These are phyloP conservation scores for Lepidurus packardi DNA, from an alignment of 1,140 invertebrate genomes.

Conservation along the genomic window DNA sequence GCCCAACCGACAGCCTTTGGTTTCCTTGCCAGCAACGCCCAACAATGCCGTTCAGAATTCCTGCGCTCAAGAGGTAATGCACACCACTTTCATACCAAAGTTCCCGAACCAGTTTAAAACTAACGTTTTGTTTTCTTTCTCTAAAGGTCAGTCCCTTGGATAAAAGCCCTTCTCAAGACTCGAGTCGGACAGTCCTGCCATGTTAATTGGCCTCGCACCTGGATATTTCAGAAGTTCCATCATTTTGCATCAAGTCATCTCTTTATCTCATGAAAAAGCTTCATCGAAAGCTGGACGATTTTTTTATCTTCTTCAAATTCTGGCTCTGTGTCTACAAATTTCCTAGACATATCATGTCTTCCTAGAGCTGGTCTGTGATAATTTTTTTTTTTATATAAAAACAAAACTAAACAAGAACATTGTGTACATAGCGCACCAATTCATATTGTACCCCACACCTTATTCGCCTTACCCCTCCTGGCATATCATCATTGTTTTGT, in stretches of 20 bases:
- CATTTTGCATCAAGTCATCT: neutral
- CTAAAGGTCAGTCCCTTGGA: conserved; percentile 1
- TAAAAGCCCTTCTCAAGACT: neutral
- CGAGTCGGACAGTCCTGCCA: neutral
- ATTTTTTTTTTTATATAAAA: neutral
- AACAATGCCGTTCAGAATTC: conserved; percentile 16
- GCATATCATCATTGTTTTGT: too few species aligned
- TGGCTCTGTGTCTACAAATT: neutral
- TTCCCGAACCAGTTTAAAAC: neutral
- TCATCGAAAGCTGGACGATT: neutral
- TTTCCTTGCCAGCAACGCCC: conserved; percentile 20
- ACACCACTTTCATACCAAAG: neutral
- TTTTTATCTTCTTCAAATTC: neutral
- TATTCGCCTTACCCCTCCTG: too few species aligned
- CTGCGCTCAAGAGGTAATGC: conserved; percentile 8
- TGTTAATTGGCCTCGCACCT: neutral
- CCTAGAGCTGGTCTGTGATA: conserved; percentile 18
- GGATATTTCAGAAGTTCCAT: neutral
- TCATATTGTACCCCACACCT: too few species aligned
- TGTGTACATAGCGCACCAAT: too few species aligned
- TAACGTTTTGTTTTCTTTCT: neutral
- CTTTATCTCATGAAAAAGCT: neutral
- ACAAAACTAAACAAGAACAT: neutral
- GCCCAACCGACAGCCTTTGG: conserved; percentile 25
- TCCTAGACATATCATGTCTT: neutral